phyloP scores from a whole-genome alignment of 2,797 vertebrate genomes.

The Spondyliosoma cantharus region DNA sequence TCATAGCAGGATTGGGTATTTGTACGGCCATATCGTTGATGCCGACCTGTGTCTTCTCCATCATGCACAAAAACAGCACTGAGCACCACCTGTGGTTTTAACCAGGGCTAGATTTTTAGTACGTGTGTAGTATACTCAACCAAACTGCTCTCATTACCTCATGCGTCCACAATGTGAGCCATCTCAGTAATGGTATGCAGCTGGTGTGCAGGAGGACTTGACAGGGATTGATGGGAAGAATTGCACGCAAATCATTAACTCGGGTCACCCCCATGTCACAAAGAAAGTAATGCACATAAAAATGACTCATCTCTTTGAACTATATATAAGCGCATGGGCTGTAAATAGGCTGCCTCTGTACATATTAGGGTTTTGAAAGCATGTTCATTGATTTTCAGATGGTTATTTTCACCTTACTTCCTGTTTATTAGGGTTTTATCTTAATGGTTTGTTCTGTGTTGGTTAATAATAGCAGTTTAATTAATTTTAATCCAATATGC shows the following conservation, averaged over 20 bases:
- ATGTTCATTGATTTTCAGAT: conserved; percentile 27
- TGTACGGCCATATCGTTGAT: conserved; percentile 47
- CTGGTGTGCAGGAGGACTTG: conserved; percentile 78
- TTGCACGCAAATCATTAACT: conserved; percentile 84
- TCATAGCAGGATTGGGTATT: conserved; percentile 34
- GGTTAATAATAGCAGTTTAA: not conserved
- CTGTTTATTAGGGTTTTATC: not conserved
- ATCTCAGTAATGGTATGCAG: conserved; percentile 83
- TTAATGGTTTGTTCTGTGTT: not conserved
- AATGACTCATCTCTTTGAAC: conserved; percentile 77
- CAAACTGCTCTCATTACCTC: conserved; percentile 85
- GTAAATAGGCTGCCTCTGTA: conserved; percentile 60
- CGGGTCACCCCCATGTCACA: conserved; percentile 83
- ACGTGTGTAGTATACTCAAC: conserved; percentile 75
- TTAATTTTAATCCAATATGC: not conserved
- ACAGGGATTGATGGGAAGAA: conserved; percentile 82
- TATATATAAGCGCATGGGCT: conserved; percentile 65
- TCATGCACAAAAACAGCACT: conserved; percentile 67
- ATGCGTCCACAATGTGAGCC: conserved; percentile 86
- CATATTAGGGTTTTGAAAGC: conserved; percentile 35
- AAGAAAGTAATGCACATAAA: conserved; percentile 79
- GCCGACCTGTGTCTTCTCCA: conserved; percentile 60
- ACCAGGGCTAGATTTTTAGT: conserved; percentile 65
- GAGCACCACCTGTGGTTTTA: conserved; percentile 72
- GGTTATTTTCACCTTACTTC: not conserved